Conservation (phyloP, 2,888 invertebrate species). For the Noctua fimbriata region DNA sequence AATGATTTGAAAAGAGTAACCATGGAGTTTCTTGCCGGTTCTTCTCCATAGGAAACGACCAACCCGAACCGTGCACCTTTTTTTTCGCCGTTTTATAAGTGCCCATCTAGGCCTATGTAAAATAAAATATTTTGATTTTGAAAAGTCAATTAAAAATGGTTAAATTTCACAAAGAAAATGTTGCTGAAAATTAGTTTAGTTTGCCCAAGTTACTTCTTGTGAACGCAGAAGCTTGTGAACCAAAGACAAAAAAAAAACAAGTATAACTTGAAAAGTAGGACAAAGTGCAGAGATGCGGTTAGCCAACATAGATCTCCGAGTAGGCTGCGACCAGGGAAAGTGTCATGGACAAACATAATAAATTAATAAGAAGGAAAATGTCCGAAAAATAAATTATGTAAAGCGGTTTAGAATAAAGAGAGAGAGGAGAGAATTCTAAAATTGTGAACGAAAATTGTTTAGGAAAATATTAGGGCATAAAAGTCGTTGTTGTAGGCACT, state of each 20-base stretch:
- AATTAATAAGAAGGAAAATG: constrained; percentile 30
- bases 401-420: constrained; percentile 4
- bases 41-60: too few species aligned
- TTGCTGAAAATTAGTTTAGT: neutral
- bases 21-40: too few species aligned
- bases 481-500: constrained; percentile 9
- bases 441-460: constrained; percentile 18
- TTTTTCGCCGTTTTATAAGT: too few species aligned
- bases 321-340: neutral
- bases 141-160: too few species aligned
- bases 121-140: too few species aligned
- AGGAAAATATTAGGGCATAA: constrained; percentile 17
- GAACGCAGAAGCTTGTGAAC: neutral
- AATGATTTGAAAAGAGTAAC: too few species aligned
- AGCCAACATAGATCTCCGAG: constrained; percentile 18
- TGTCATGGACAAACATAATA: constrained; percentile 34
- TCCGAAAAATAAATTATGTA: constrained; percentile 12
- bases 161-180: neutral
- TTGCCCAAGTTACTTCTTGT: neutral
- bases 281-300: constrained; percentile 20
- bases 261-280: neutral
- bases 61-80: too few species aligned
- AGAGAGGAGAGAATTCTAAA: neutral
- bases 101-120: too few species aligned
- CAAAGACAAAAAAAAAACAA: constrained; percentile 5